phyloP scores from a whole-genome alignment of 2,888 invertebrate species.

The Netelia inedita region DNA sequence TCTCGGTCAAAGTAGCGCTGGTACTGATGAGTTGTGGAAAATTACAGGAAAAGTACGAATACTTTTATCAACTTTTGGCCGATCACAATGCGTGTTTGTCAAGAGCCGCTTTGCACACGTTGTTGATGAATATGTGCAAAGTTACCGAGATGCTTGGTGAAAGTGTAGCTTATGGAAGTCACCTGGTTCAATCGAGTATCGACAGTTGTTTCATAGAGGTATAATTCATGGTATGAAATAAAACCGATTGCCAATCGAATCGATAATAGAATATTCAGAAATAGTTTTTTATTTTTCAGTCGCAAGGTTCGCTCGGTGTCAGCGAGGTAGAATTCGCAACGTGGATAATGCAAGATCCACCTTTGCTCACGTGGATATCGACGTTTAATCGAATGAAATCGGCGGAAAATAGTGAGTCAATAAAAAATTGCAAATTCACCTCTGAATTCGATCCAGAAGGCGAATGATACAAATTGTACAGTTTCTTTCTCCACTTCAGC shows the following conservation, averaged over 20 bases:
- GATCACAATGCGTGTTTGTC: conserved; percentile 92
- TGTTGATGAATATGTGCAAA: conserved; percentile 89
- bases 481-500: conserved; percentile 81
- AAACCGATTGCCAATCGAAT: too few species aligned
- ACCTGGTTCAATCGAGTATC: conserved; percentile 88
- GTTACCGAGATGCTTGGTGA: conserved; percentile 88
- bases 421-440: conserved; percentile 1
- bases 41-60: conserved; percentile 88
- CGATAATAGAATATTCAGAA: too few species aligned
- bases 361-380: conserved; percentile 89
- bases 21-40: conserved; percentile 89
- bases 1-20: conserved; percentile 90
- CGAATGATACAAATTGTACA: not conserved
- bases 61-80: conserved; percentile 90
- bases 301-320: conserved; percentile 90
- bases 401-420: conserved; percentile 86
- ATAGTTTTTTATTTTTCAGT: conserved; percentile 84
- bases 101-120: conserved; percentile 87
- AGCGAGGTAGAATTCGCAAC: conserved; percentile 89
- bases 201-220: conserved; percentile 91
- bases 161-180: conserved; percentile 88
- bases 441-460: not conserved
- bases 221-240: conserved; percentile 61
- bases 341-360: conserved; percentile 90
- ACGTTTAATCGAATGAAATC: conserved; percentile 88